Conservation (phyloP, 2,888 invertebrate genomes). For the Brachycybe producta region DNA sequence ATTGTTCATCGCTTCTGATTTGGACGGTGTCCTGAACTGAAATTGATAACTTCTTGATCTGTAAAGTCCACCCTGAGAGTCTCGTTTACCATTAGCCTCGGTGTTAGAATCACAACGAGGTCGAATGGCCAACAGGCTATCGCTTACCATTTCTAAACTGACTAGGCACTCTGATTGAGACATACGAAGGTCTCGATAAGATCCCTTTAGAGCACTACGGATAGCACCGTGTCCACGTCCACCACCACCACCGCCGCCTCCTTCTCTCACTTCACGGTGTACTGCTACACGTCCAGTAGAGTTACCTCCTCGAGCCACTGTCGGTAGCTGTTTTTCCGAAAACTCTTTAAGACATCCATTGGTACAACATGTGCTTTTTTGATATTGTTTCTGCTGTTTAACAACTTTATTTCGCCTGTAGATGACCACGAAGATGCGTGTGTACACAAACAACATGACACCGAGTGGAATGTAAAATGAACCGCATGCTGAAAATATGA, state of each 20-base stretch:
- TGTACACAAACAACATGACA: constrained; percentile 31
- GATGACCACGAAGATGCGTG: constrained; percentile 28
- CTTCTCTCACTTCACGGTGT: neutral
- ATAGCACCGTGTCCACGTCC: neutral
- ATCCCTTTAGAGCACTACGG: too few species aligned
- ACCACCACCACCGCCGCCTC: neutral
- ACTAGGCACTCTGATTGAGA: constrained; percentile 11
- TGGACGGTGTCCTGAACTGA: constrained; percentile 9
- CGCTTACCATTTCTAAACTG: constrained; percentile 16
- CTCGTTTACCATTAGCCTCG: neutral
- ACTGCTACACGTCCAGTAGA: neutral
- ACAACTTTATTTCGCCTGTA: constrained; percentile 12
- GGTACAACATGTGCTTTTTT: constrained; percentile 1
- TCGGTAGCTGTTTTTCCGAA: neutral
- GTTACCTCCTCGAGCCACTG: too few species aligned
- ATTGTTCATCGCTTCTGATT: neutral
- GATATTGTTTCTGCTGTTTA: constrained; percentile 16
- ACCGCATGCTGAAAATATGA: constrained; percentile 29
- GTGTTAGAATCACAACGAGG: constrained; percentile 5
- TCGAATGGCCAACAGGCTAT: constrained; percentile 10
- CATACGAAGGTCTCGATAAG: neutral
- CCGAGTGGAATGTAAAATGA: constrained; percentile 30
- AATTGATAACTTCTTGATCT: constrained; percentile 16
- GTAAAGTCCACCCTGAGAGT: constrained; percentile 8
- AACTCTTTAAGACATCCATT: neutral